Percentiles rank a stretch among this genome's conserved stretches.
phyloP scores from a whole-genome alignment of 2,113 vertebrate genomes.

The Otocyon megalotis region DNA sequence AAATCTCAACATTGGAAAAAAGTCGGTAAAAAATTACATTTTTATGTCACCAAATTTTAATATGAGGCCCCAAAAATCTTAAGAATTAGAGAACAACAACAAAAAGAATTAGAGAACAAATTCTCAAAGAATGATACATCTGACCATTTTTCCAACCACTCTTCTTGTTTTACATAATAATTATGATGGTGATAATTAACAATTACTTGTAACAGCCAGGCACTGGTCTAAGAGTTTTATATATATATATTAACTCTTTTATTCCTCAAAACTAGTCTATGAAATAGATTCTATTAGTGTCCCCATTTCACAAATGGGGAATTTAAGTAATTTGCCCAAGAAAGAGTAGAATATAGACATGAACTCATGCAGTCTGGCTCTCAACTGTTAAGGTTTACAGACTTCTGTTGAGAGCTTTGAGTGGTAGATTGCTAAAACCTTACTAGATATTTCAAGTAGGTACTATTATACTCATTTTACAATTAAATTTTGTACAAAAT shows the following conservation, averaged over 20 bases:
- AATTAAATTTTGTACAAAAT: constrained; percentile 24
- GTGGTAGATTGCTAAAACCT: background rate
- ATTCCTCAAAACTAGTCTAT: background rate
- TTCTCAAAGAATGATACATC: background rate
- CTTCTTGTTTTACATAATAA: background rate
- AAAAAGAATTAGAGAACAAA: background rate
- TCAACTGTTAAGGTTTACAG: background rate
- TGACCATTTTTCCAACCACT: background rate
- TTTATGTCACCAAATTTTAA: constrained; percentile 27
- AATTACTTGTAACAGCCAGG: background rate
- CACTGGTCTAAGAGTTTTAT: background rate
- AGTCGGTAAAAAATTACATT: background rate
- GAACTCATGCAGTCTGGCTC: background rate
- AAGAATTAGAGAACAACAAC: background rate
- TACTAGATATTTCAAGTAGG: background rate
- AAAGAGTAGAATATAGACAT: background rate
- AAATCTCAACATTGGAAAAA: background rate
- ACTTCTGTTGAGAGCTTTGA: background rate
- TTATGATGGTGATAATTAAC: background rate
- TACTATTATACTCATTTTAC: background rate
- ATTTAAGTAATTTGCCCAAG: background rate
- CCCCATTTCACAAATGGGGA: background rate
- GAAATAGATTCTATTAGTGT: background rate
- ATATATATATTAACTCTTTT: background rate
- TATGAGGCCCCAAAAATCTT: constrained; percentile 1